Evolutionary conservation across 2,797 vertebrate genomes (phyloP).

Genomic region (Eulemur coronatus): DNA sequence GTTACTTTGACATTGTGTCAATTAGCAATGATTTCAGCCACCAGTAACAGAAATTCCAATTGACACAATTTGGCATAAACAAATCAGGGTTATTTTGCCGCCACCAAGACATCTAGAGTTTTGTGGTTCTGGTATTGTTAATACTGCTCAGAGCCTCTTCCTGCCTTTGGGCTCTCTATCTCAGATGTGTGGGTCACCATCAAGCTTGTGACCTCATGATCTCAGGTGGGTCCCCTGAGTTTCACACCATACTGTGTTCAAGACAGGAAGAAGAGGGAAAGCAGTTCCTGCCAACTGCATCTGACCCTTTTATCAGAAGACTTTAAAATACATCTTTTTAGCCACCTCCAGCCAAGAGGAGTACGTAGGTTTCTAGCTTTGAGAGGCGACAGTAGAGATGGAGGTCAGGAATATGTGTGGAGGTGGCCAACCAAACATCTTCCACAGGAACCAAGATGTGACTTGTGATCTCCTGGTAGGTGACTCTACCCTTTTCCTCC

Average conservation of each 20-base stretch:
- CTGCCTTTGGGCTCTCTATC: neutral
- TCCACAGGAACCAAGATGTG: neutral
- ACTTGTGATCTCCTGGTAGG: neutral
- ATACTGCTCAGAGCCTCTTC: neutral
- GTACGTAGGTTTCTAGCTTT: neutral
- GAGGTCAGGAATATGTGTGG: neutral
- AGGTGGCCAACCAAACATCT: neutral
- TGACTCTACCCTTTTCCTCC: neutral
- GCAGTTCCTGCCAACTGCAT: neutral
- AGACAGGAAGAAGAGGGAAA: neutral
- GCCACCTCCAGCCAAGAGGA: neutral
- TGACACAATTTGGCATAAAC: neutral
- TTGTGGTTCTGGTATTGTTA: neutral
- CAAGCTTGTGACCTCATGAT: neutral
- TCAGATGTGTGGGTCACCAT: neutral
- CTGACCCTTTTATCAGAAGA: neutral
- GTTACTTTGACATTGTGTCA: neutral
- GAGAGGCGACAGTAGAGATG: neutral
- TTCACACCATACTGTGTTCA: neutral
- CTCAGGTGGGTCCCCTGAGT: neutral
- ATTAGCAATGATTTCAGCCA: neutral
- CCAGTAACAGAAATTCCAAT: neutral
- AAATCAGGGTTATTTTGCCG: conserved; percentile 8
- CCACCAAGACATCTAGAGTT: neutral
- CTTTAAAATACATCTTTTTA: neutral